Percentiles rank a stretch among this genome's conserved stretches.
phyloP scores from a whole-genome alignment of 2,888 invertebrate genomes.

The Ashinkailepas kermadecensis region DNA sequence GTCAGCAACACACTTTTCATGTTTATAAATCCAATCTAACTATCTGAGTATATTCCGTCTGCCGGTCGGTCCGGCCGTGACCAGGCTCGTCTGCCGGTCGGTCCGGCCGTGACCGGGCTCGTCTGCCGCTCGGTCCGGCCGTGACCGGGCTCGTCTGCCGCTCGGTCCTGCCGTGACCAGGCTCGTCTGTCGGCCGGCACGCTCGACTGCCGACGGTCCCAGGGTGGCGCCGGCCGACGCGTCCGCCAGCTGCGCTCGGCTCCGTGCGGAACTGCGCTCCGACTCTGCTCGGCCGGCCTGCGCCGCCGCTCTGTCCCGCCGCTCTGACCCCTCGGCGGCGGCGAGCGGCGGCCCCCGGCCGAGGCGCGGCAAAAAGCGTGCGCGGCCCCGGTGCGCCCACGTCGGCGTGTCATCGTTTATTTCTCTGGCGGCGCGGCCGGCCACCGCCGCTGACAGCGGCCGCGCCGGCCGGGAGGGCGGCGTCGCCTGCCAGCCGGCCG shows the following conservation, averaged over 20 bases:
- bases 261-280: background rate
- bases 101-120: too few relatives aligned
- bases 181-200: too few relatives aligned
- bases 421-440: slow-evolving; percentile 10
- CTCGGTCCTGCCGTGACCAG: too few relatives aligned
- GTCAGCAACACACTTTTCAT: too few relatives aligned
- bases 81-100: too few relatives aligned
- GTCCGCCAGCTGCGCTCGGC: background rate
- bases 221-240: background rate
- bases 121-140: too few relatives aligned
- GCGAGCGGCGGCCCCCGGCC: background rate
- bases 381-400: slow-evolving; percentile 4
- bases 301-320: background rate
- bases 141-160: too few relatives aligned
- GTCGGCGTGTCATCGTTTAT: slow-evolving; percentile 13
- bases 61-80: too few relatives aligned
- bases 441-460: background rate
- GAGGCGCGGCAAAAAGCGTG: background rate
- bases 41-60: too few relatives aligned
- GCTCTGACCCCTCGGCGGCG: background rate
- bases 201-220: too few relatives aligned
- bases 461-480: background rate
- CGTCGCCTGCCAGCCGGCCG: background rate
- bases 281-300: background rate
- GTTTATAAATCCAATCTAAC: too few relatives aligned